Evolutionary conservation across 2,113 vertebrate genomes (phyloP).

Genomic region (Planiliza haematocheilus): DNA sequence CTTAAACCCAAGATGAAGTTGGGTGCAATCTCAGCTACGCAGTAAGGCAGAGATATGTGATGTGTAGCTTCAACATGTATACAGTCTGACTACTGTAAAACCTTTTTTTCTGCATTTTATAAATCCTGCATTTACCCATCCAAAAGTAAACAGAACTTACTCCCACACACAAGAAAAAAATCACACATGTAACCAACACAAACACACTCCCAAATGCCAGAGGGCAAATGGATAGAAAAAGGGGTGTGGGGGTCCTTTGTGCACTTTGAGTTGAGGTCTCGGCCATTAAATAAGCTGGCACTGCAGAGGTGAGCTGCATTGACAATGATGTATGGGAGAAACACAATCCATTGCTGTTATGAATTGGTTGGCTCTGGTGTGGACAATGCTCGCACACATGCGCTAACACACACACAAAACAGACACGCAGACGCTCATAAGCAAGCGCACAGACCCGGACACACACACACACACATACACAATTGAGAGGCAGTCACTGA

Average conservation of each 20-base stretch:
- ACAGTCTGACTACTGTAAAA: conserved; percentile 8
- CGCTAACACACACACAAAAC: conserved; percentile 26
- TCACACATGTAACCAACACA: conserved; percentile 34
- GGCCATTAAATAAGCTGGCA: conserved; percentile 81
- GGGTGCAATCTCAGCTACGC: conserved; percentile 42
- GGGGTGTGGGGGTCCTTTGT: conserved; percentile 60
- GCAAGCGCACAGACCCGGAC: not conserved
- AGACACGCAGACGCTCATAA: conserved; percentile 33
- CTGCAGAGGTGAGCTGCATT: conserved; percentile 75
- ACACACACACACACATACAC: conserved; percentile 22
- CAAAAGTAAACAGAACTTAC: not conserved
- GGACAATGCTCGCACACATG: conserved; percentile 52
- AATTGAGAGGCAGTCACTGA: conserved; percentile 52
- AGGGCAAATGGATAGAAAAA: conserved; percentile 63
- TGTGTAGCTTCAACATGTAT: not conserved
- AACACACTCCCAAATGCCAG: conserved; percentile 61
- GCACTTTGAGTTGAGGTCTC: conserved; percentile 69
- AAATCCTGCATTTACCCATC: not conserved
- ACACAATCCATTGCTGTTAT: conserved; percentile 71
- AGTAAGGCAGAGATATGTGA: conserved; percentile 9
- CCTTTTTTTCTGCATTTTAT: not conserved
- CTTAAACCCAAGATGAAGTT: conserved; percentile 51
- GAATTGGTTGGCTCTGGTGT: conserved; percentile 62
- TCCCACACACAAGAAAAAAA: conserved; percentile 4
- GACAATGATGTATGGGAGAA: conserved; percentile 82